Evolutionary conservation across 2,888 invertebrate species (phyloP).

Genomic region (Oscheius sp.): DNA sequence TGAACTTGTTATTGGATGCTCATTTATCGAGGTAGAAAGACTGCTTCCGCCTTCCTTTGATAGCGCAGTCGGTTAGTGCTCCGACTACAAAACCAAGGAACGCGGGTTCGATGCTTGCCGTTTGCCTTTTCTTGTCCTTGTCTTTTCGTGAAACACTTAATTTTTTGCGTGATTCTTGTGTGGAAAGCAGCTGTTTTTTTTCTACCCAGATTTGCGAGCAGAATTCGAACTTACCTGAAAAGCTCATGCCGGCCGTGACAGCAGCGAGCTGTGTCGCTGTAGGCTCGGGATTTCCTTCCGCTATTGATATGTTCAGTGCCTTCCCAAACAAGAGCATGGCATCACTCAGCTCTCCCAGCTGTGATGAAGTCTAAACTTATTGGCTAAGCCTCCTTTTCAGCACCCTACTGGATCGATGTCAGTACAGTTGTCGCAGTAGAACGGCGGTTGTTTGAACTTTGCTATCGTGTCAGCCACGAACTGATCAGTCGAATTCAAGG

Average conservation of each 20-base stretch:
- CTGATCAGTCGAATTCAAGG: constrained; percentile 41
- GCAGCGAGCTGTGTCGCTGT: constrained; percentile 43
- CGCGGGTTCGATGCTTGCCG: too few species aligned
- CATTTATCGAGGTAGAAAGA: neutral
- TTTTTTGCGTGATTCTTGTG: too few species aligned
- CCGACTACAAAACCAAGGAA: too few species aligned
- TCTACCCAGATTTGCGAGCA: too few species aligned
- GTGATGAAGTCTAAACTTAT: constrained; percentile 27
- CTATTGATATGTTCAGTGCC: constrained; percentile 43
- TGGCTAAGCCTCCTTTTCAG: neutral
- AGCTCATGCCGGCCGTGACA: neutral
- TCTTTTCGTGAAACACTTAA: too few species aligned
- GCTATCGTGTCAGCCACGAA: constrained; percentile 37
- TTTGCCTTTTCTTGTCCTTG: too few species aligned
- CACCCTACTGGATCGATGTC: constrained; percentile 18
- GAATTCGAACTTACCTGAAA: constrained; percentile 12
- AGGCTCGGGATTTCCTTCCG: constrained; percentile 38
- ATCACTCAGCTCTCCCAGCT: constrained; percentile 48
- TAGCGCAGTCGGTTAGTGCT: too few species aligned
- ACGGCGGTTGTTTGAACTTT: constrained; percentile 32
- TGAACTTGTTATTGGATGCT: neutral
- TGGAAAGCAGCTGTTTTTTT: too few species aligned
- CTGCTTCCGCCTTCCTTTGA: too few species aligned
- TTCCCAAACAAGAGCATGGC: constrained; percentile 48
- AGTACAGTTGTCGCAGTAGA: constrained; percentile 32